Evolutionary conservation across 2,888 invertebrate species (phyloP).

Genomic region (Noctua fimbriata): DNA sequence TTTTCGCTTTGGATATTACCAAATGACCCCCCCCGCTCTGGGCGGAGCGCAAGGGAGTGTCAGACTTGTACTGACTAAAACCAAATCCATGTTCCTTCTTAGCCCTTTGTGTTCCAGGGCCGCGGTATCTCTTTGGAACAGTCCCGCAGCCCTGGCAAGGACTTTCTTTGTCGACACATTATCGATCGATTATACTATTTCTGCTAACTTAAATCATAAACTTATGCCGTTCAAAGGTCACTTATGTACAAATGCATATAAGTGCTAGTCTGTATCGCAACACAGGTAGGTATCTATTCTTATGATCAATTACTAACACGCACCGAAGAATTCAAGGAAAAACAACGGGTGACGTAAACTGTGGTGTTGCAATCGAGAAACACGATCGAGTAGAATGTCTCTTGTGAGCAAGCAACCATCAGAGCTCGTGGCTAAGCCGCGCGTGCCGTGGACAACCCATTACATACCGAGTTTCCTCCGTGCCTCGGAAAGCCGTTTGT

Average conservation of each 20-base stretch:
- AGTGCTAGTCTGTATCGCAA: slow-evolving; percentile 3
- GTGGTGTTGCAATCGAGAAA: slow-evolving; percentile 3
- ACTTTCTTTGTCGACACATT: too few relatives aligned
- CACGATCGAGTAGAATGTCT: not conserved
- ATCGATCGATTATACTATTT: not conserved
- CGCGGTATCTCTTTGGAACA: too few relatives aligned
- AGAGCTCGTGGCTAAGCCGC: not conserved
- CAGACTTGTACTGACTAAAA: too few relatives aligned
- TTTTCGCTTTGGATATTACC: too few relatives aligned
- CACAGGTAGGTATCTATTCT: not conserved
- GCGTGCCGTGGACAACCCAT: not conserved
- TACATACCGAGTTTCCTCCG: not conserved
- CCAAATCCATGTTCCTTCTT: too few relatives aligned
- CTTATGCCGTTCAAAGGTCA: slow-evolving; percentile 1
- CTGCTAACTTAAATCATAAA: not conserved
- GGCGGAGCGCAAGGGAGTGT: too few relatives aligned
- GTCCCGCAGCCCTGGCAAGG: too few relatives aligned
- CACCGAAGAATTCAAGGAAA: slow-evolving; percentile 11
- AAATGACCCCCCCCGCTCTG: too few relatives aligned
- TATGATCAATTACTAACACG: slow-evolving; percentile 7
- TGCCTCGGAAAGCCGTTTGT: not conserved
- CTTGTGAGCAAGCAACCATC: not conserved
- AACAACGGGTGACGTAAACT: not conserved
- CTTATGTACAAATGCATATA: not conserved
- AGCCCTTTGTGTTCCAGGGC: too few relatives aligned